A percentile compares a stretch with the other conserved stretches of the same genome.
Evolutionary conservation across 2,888 invertebrate genomes (phyloP).

Genomic region (Scelioninae gen. 1): DNA sequence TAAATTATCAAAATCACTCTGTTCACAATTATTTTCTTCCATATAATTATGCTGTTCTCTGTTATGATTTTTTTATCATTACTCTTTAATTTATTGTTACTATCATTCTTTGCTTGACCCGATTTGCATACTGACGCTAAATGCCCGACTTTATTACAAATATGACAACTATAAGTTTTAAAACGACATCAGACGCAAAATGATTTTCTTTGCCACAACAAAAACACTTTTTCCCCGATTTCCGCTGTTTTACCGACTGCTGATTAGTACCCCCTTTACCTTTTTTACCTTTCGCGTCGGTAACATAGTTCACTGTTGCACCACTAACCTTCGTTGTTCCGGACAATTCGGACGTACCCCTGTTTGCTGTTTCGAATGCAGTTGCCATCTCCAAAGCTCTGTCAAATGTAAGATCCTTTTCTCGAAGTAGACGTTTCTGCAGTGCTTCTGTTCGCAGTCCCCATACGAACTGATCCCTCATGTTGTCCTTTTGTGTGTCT

Average conservation of each 20-base stretch:
- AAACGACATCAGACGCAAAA: not conserved
- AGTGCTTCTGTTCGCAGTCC: constrained; percentile 3
- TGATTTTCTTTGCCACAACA: not conserved
- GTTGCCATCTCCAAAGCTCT: constrained; percentile 32
- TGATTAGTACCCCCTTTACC: too few relatives aligned
- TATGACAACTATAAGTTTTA: not conserved
- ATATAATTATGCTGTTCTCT: constrained; percentile 4
- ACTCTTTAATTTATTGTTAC: too few relatives aligned
- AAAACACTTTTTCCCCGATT: not conserved
- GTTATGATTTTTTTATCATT: not conserved
- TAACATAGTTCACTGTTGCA: too few relatives aligned
- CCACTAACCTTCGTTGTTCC: too few relatives aligned
- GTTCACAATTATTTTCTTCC: not conserved
- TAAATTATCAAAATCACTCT: constrained; percentile 32
- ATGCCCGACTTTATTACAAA: too few relatives aligned
- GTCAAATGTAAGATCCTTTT: constrained; percentile 17
- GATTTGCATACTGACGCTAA: not conserved
- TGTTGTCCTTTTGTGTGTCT: constrained; percentile 13
- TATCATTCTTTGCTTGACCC: not conserved
- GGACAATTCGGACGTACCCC: not conserved
- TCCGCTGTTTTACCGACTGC: not conserved
- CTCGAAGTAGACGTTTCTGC: not conserved
- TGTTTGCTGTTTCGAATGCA: constrained; percentile 13
- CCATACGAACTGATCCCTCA: constrained; percentile 42
- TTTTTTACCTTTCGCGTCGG: too few relatives aligned